A percentile compares a stretch with the other conserved stretches of the same genome.
These are phyloP conservation scores for Ostrea edulis DNA, from an alignment of 1,140 invertebrate species.

Conservation along the genomic window DNA sequence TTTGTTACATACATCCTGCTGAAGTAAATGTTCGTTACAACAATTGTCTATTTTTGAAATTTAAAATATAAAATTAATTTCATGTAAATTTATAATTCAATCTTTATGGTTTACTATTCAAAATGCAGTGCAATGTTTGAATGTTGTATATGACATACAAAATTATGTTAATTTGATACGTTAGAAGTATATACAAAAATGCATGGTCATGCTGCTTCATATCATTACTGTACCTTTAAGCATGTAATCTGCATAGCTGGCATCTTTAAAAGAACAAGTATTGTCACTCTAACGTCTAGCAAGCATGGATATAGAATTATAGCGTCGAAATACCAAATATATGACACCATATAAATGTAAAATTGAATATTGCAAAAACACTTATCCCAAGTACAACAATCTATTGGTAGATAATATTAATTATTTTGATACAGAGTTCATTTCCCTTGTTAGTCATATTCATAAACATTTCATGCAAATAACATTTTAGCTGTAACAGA, in stretches of 20 bases:
- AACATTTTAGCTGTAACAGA: background rate
- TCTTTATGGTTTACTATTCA: background rate
- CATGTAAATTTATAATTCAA: background rate
- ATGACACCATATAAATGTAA: background rate
- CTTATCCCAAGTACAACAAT: too few relatives aligned
- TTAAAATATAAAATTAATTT: background rate
- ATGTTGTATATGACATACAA: background rate
- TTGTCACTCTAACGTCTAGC: background rate
- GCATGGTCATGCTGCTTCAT: constrained; percentile 13
- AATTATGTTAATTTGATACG: background rate
- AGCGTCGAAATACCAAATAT: background rate
- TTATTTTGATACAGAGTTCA: too few relatives aligned
- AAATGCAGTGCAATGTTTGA: background rate
- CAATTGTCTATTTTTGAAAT: too few relatives aligned
- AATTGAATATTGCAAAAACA: too few relatives aligned
- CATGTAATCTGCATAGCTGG: constrained; percentile 25
- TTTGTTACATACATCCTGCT: too few relatives aligned
- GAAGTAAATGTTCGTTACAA: too few relatives aligned
- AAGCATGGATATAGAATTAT: background rate
- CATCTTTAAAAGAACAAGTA: background rate
- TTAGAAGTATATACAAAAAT: background rate
- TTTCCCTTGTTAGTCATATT: too few relatives aligned
- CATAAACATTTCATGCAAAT: background rate
- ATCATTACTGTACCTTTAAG: background rate
- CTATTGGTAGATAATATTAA: too few relatives aligned